These are phyloP conservation scores for Merluccius polli DNA, from an alignment of 2,797 vertebrate genomes.

Conservation along the genomic window DNA sequence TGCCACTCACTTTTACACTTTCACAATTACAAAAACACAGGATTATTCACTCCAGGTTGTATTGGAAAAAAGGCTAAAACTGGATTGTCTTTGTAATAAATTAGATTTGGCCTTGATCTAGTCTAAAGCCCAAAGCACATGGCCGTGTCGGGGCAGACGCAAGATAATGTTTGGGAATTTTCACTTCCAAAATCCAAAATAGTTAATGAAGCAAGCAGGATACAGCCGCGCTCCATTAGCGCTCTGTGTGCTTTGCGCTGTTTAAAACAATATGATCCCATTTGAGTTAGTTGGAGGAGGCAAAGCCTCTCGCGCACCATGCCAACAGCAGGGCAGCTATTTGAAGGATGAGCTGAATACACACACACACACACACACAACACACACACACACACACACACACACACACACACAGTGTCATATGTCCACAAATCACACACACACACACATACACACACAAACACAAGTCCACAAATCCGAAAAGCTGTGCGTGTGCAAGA, in stretches of 20 bases:
- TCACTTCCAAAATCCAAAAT: neutral
- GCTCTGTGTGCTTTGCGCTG: neutral
- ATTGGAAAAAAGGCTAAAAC: too few relatives aligned
- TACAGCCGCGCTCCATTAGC: neutral
- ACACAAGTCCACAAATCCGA: neutral
- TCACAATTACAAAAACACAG: too few relatives aligned
- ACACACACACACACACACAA: slow-evolving; percentile 17
- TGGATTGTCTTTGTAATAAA: too few relatives aligned
- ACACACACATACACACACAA: slow-evolving; percentile 11
- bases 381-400: slow-evolving; percentile 26
- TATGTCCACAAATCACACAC: neutral
- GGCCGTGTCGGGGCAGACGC: too few relatives aligned
- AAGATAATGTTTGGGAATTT: neutral
- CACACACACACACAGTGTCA: neutral
- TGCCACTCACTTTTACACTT: neutral
- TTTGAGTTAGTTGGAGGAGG: too few relatives aligned
- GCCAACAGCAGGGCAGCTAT: neutral
- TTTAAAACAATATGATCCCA: neutral
- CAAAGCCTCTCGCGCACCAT: neutral
- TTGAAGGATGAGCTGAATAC: neutral
- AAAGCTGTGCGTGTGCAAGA: slow-evolving; percentile 2
- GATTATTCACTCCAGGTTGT: too few relatives aligned
- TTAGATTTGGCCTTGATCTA: too few relatives aligned
- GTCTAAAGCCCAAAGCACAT: neutral
- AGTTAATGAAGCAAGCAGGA: neutral